Conservation (phyloP, 2,888 invertebrate genomes). For the Polydrusus cervinus region DNA sequence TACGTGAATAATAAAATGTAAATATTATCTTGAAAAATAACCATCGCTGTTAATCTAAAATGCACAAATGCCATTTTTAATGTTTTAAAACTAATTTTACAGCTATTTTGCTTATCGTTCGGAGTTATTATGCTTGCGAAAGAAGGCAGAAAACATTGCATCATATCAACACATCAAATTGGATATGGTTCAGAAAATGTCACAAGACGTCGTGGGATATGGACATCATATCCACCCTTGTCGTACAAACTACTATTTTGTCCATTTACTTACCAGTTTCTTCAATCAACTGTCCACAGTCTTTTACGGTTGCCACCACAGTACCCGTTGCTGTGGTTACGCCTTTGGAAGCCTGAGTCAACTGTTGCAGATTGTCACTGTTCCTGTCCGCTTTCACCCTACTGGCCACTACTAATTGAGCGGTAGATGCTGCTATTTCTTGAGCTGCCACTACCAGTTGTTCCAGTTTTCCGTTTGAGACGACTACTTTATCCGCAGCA, state of each 20-base stretch:
- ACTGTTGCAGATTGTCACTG: slow-evolving; percentile 84
- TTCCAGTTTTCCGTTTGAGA: slow-evolving; percentile 89
- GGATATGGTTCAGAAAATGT: too few relatives aligned
- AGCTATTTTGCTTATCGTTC: too few relatives aligned
- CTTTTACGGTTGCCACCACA: slow-evolving; percentile 95
- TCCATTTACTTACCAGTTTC: slow-evolving; percentile 77
- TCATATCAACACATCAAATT: too few relatives aligned
- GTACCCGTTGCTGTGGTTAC: slow-evolving; percentile 84
- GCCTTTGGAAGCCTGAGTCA: slow-evolving; percentile 89
- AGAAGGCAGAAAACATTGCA: too few relatives aligned
- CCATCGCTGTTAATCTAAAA: too few relatives aligned
- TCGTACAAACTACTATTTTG: background rate
- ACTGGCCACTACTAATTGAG: slow-evolving; percentile 97
- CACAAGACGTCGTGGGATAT: too few relatives aligned
- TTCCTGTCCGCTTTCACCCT: slow-evolving; percentile 94
- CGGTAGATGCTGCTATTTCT: slow-evolving; percentile 96
- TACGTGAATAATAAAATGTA: too few relatives aligned
- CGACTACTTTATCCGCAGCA: slow-evolving; percentile 94
- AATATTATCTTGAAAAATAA: too few relatives aligned
- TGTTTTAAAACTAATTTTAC: too few relatives aligned
- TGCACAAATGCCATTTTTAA: too few relatives aligned
- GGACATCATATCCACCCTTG: too few relatives aligned
- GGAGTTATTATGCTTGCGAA: too few relatives aligned
- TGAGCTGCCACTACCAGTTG: slow-evolving; percentile 97
- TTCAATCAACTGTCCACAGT: slow-evolving; percentile 88